A percentile compares a stretch with the other conserved stretches of the same genome.
Evolutionary conservation across 2,797 vertebrate species (phyloP).

Genomic region (Dipus sagitta): DNA sequence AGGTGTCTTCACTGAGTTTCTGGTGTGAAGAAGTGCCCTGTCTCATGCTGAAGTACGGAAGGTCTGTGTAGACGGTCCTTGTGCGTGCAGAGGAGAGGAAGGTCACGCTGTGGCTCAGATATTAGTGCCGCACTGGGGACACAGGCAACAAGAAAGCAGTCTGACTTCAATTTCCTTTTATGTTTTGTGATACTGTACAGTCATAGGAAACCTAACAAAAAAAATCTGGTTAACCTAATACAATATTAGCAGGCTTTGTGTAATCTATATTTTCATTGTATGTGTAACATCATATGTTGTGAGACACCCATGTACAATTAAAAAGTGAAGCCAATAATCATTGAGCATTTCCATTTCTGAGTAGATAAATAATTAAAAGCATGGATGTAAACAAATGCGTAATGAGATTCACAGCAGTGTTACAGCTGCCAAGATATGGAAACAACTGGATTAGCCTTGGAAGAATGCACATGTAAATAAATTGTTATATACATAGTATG

Average conservation of each 20-base stretch:
- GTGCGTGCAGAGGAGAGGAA: not conserved
- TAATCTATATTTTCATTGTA: not conserved
- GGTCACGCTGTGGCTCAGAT: too few species aligned
- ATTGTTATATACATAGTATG: not conserved
- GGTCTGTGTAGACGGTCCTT: not conserved
- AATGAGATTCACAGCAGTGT: not conserved
- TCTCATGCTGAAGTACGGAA: not conserved
- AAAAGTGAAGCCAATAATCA: not conserved
- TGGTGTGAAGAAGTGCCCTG: not conserved
- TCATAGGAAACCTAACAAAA: not conserved
- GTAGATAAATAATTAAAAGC: not conserved
- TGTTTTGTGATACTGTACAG: not conserved
- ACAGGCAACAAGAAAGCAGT: not conserved
- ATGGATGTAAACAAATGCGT: not conserved
- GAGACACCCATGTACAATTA: not conserved
- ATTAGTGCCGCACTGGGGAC: rapidly evolving
- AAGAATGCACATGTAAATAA: not conserved
- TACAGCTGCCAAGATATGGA: not conserved
- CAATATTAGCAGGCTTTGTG: not conserved
- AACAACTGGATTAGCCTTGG: not conserved
- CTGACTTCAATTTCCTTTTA: not conserved
- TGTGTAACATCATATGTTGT: not conserved
- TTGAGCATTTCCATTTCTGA: not conserved
- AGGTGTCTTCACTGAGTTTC: not conserved
- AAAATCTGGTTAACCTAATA: not conserved